Percentiles rank a stretch among this genome's conserved stretches.
Conservation (phyloP, 2,888 invertebrate species). For the Brachyptera putata region DNA sequence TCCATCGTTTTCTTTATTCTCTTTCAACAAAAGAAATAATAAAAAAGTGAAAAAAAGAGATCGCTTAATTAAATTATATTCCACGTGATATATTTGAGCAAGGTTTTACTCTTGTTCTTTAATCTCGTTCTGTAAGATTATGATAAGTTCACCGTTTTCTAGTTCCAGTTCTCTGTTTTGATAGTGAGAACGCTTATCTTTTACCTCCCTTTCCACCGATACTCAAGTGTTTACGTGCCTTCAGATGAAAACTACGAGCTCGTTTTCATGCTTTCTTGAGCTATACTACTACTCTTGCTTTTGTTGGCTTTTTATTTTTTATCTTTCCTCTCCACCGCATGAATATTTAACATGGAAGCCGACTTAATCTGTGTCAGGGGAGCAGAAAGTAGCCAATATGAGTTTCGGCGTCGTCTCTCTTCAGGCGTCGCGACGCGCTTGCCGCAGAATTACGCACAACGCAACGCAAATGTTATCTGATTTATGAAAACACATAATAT, state of each 20-base stretch:
- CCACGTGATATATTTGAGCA: constrained; percentile 42
- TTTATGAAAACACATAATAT: constrained; percentile 25
- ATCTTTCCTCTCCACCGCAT: constrained; percentile 54
- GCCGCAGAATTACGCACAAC: constrained; percentile 22
- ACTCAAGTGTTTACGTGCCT: constrained; percentile 21
- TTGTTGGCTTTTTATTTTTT: constrained; percentile 41
- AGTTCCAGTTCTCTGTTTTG: constrained; percentile 1
- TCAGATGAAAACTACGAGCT: neutral
- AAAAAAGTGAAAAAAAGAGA: constrained; percentile 41
- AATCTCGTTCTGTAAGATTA: constrained; percentile 16
- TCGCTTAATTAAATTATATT: constrained; percentile 48
- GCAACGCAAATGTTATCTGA: constrained; percentile 20
- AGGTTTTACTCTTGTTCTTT: constrained; percentile 10
- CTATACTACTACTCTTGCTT: constrained; percentile 19
- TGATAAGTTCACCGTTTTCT: constrained; percentile 23
- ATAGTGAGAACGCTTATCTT: constrained; percentile 9
- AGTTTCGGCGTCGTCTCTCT: constrained; percentile 38
- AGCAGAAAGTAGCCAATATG: constrained; percentile 47
- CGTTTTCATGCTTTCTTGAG: constrained; percentile 8
- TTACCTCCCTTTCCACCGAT: constrained; percentile 6
- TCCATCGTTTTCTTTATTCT: constrained; percentile 28
- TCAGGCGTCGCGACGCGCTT: constrained; percentile 9
- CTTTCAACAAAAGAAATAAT: constrained; percentile 36
- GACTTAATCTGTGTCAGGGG: constrained; percentile 57
- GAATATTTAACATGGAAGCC: constrained; percentile 55